Base-by-base conservation (phyloP, 2,888 invertebrate genomes). In the Drosophila peninsularis region DNA sequence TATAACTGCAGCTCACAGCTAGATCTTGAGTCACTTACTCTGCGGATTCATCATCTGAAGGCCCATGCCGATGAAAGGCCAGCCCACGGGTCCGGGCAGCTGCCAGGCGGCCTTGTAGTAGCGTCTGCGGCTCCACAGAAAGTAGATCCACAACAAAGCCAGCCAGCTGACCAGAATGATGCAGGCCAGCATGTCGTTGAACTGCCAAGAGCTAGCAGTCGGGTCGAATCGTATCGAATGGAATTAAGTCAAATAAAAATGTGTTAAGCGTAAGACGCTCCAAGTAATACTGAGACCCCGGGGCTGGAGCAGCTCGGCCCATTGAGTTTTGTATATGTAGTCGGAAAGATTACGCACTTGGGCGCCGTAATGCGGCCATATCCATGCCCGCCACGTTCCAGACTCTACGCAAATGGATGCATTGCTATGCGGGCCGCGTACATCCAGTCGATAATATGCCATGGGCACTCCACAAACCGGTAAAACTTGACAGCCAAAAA, bases 41-140 rank as follows among this genome's bases (percentile, higher is more conserved):
- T 91, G 90, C 13, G 92, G 91, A 75, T 90, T 86, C 91, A 87
- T 90, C 91, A 91, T 90, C 54, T 90, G 78, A 45, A 90, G 62
- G 0, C 90, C 92, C 71, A 91, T 67, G 30, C 91, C 92, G 11
- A 91, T 76, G n/a, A 91, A 76, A 0, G 91, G 92, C 67, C 90
- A 75, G 5, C 92, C 92, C n/a, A 88, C 34, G 3, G 92, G 91
- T 2, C 92, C 92, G 13, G 81, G 80, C 21, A 92, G 42, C 37
- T 91, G 84, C 82, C 82, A 90, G 19, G 90, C 91, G 1, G 80
- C 84, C 55, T 67, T 82, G 36, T 91, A 91, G 42, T 79, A 92
- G 24, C 82, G 82, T 9, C 92, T 76, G 6, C 92, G 85, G 13
- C 85, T 87, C 92, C 92, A 91, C 21, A 91, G 62, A 69, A 88